phyloP scores from a whole-genome alignment of 1,140 invertebrate species.

The Panagrolaimus sp. region DNA sequence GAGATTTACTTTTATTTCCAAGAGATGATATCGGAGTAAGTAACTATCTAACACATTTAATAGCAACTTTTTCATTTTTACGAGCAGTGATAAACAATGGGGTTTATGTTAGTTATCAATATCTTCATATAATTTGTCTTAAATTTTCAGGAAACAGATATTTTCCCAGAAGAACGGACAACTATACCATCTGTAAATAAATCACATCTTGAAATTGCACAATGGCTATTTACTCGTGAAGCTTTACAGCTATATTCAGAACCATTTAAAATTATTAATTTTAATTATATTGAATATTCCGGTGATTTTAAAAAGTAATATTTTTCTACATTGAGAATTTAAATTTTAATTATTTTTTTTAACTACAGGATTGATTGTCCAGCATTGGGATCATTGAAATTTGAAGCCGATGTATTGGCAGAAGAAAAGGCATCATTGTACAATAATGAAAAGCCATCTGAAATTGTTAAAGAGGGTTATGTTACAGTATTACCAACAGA shows the following conservation, averaged over 20 bases:
- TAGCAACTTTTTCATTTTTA: no score
- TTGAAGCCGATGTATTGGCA: slow-evolving; percentile 32
- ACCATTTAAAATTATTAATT: slow-evolving; percentile 38
- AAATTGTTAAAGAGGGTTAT: background rate
- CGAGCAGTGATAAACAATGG: no score
- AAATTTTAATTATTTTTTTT: background rate
- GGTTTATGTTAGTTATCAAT: no score
- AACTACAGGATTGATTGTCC: slow-evolving; percentile 24
- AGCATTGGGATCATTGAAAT: slow-evolving; percentile 20
- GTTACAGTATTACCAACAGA: slow-evolving; percentile 6
- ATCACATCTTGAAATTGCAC: slow-evolving; percentile 25
- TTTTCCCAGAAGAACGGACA: slow-evolving; percentile 28
- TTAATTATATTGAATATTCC: slow-evolving; percentile 37
- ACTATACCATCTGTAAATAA: slow-evolving; percentile 29
- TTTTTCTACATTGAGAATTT: no score
- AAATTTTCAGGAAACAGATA: slow-evolving; percentile 20
- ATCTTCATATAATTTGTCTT: no score
- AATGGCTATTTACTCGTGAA: slow-evolving; percentile 33
- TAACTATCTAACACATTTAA: no score
- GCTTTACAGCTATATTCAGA: slow-evolving; percentile 34
- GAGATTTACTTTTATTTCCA: slow-evolving; percentile 40
- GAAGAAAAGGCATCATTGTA: slow-evolving; percentile 23
- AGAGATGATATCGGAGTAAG: slow-evolving; percentile 40
- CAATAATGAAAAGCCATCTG: slow-evolving; percentile 22
- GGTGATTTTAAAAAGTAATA: slow-evolving; percentile 46